These are phyloP conservation scores for Idris sp. DNA, from an alignment of 1,140 invertebrate genomes.

Conservation along the genomic window DNA sequence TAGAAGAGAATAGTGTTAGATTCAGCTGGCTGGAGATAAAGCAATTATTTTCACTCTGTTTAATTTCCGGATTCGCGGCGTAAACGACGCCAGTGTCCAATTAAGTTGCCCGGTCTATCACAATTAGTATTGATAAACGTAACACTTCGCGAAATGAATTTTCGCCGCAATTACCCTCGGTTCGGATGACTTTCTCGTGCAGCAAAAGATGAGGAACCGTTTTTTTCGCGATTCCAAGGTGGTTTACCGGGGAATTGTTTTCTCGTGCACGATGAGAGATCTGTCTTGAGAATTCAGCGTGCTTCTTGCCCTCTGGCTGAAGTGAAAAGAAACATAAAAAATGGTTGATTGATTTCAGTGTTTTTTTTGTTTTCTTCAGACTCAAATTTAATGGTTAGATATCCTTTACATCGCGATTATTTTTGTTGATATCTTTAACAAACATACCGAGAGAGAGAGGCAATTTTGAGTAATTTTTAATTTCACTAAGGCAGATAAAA, in stretches of 20 bases:
- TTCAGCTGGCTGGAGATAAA: conserved; percentile 53
- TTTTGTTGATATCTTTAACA: no score
- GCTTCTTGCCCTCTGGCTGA: conserved; percentile 32
- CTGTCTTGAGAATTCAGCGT: background rate
- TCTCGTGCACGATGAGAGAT: conserved; percentile 19
- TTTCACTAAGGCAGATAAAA: no score
- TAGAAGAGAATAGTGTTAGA: conserved; percentile 45
- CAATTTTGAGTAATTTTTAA: no score
- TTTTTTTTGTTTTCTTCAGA: no score
- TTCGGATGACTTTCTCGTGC: conserved; percentile 31
- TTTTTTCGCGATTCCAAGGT: conserved; percentile 26
- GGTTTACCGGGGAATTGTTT: conserved; percentile 14
- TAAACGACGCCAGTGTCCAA: conserved; percentile 57
- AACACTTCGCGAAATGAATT: conserved; percentile 49
- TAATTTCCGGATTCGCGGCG: conserved; percentile 69
- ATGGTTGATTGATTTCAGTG: background rate
- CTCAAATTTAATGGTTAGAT: no score
- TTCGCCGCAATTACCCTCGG: conserved; percentile 25
- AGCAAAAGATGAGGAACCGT: background rate
- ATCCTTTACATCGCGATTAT: no score
- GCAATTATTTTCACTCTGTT: conserved; percentile 63
- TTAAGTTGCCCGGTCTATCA: conserved; percentile 52
- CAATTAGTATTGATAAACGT: conserved; percentile 56
- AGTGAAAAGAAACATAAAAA: conserved; percentile 38
- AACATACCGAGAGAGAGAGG: no score